Conservation (phyloP, 1,140 invertebrate species). For the Camponotus vicinus region DNA sequence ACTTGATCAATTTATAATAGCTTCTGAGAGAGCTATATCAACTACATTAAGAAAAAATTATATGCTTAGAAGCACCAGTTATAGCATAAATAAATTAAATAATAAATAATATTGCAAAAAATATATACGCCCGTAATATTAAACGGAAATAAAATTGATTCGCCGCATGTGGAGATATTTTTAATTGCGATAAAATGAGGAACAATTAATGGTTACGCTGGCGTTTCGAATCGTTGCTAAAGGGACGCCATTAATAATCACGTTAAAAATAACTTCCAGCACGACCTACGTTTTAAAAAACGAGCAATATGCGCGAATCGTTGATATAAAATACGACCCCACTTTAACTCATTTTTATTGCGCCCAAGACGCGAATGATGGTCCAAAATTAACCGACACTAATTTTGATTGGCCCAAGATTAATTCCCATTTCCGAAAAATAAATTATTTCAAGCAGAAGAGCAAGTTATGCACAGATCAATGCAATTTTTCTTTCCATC, state of each 20-base stretch:
- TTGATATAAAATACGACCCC: slow-evolving; percentile 26
- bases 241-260: not conserved
- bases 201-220: not conserved
- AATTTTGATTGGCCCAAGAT: slow-evolving; percentile 1
- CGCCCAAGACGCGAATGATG: not conserved
- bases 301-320: not conserved
- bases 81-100: not conserved
- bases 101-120: not conserved
- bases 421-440: slow-evolving; percentile 30
- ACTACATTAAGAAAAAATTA: not conserved
- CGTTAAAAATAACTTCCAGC: slow-evolving; percentile 28
- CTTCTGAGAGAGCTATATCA: no score
- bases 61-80: not conserved
- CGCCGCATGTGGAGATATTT: not conserved
- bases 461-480: not conserved
- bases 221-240: not conserved
- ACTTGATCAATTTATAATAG: no score
- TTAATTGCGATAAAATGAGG: slow-evolving; percentile 8
- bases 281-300: not conserved
- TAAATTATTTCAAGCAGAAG: slow-evolving; percentile 33
- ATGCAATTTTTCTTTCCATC: slow-evolving; percentile 19
- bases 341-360: slow-evolving; percentile 23
- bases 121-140: not conserved
- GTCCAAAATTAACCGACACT: slow-evolving; percentile 37
- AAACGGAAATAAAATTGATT: not conserved